Conservation (phyloP, 1,140 invertebrate species). For the Choristoneura fumiferana region DNA sequence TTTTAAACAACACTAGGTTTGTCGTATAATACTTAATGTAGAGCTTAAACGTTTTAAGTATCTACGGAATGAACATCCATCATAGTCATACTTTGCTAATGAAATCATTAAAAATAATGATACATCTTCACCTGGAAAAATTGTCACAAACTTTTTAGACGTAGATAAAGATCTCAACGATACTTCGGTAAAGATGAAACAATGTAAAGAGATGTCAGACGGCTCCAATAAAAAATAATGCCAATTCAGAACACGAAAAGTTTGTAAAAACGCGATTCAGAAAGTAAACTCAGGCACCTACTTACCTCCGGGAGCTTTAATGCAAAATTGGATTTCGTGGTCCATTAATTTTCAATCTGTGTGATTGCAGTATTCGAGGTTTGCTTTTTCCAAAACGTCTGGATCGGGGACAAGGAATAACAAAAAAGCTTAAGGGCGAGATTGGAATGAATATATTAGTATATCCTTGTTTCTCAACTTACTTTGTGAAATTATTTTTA, state of each 20-base stretch:
- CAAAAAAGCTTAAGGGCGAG: constrained; percentile 52
- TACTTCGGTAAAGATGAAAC: background rate
- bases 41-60: too few species aligned
- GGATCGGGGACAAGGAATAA: constrained; percentile 53
- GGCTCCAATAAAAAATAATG: constrained; percentile 15
- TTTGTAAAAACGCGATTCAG: constrained; percentile 16
- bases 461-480: constrained; percentile 26
- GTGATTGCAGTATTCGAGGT: constrained; percentile 71
- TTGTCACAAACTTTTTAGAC: too few species aligned
- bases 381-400: constrained; percentile 43
- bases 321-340: constrained; percentile 27
- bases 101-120: too few species aligned
- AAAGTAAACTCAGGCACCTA: constrained; percentile 18
- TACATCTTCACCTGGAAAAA: too few species aligned
- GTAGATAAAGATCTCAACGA: too few species aligned
- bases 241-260: constrained; percentile 7
- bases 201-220: constrained; percentile 17
- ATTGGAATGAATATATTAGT: constrained; percentile 57
- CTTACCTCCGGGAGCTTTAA: constrained; percentile 18
- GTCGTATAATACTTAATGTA: too few species aligned
- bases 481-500: constrained; percentile 20
- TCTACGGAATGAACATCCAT: too few species aligned
- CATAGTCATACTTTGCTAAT: too few species aligned
- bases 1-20: too few species aligned
- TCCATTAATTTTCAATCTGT: constrained; percentile 77